Evolutionary conservation across 2,113 vertebrate species (phyloP).

Genomic region (Campylomormyrus numenius): DNA sequence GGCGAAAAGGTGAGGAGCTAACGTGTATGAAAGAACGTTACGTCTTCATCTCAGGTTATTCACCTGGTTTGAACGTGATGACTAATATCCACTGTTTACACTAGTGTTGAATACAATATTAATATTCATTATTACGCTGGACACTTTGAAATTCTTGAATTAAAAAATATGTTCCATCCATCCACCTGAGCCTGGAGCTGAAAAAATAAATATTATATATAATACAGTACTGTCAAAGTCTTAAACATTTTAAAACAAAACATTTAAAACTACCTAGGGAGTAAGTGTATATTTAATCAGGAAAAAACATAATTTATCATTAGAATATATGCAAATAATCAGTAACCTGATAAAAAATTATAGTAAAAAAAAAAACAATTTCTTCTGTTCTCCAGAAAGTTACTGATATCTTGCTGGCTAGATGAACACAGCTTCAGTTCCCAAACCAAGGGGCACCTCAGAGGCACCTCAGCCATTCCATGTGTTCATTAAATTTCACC

Average conservation of each 20-base stretch:
- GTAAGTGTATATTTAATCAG: neutral
- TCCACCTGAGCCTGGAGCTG: neutral
- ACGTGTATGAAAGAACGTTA: neutral
- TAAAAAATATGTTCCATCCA: neutral
- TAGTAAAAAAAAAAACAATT: neutral
- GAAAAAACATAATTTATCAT: neutral
- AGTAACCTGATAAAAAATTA: neutral
- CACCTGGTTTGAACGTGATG: neutral
- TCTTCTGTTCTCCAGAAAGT: neutral
- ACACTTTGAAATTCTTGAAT: neutral
- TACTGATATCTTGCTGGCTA: neutral
- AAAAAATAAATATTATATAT: neutral
- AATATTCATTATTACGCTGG: neutral
- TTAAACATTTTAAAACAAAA: neutral
- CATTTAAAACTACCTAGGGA: neutral
- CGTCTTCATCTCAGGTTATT: neutral
- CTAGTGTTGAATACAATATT: neutral
- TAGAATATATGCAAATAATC: neutral
- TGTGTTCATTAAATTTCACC: neutral
- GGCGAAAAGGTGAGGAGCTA: constrained; percentile 54
- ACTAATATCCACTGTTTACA: neutral
- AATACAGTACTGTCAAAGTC: neutral
- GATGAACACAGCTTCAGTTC: neutral
- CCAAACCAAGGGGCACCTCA: neutral
- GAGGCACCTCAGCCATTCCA: neutral